A percentile compares a stretch with the other conserved stretches of the same genome.
Evolutionary conservation across 2,797 vertebrate genomes (phyloP).

Genomic region (Melopsittacus undulatus): DNA sequence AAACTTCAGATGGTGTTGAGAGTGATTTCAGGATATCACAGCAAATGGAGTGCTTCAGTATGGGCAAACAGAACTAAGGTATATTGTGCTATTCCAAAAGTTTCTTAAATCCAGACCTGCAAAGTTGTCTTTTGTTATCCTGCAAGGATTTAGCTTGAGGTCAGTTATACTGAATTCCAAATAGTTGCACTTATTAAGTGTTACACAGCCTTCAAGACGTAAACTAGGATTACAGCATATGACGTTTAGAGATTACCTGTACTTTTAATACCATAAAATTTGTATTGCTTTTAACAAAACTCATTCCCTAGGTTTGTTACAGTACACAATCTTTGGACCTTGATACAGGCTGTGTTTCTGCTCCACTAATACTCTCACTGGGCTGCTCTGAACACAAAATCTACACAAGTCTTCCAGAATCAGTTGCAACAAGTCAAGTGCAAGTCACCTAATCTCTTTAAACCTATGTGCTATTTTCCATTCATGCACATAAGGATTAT

Average conservation of each 20-base stretch:
- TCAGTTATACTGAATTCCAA: background rate
- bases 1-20: background rate
- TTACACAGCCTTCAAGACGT: background rate
- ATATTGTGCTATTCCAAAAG: background rate
- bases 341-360: background rate
- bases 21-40: background rate
- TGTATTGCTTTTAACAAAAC: background rate
- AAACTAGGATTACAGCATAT: background rate
- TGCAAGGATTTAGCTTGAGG: background rate
- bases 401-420: background rate
- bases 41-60: background rate
- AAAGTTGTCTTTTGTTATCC: background rate
- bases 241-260: background rate
- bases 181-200: background rate
- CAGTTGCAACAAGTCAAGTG: background rate
- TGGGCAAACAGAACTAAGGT: background rate
- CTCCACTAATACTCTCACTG: background rate
- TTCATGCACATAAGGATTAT: background rate
- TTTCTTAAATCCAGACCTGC: background rate
- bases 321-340: background rate
- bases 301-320: background rate
- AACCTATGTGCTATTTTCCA: background rate
- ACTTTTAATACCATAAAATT: background rate
- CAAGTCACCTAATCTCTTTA: background rate
- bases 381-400: background rate